A percentile compares a stretch with the other conserved stretches of the same genome.
Conservation (phyloP, 2,797 vertebrate genomes). For the Meriones psammophilus region DNA sequence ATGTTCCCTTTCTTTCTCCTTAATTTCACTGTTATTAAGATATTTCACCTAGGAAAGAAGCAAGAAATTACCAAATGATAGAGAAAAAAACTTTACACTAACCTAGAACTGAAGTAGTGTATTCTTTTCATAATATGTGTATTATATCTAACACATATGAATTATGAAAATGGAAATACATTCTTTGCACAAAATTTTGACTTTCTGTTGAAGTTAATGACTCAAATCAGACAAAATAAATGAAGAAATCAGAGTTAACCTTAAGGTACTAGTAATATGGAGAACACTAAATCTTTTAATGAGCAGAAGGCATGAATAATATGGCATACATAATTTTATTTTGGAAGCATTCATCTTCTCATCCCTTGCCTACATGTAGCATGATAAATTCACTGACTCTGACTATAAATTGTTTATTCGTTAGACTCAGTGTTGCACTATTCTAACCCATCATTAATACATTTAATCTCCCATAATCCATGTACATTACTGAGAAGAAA, state of each 20-base stretch:
- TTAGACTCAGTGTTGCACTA: neutral
- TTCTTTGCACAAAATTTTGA: neutral
- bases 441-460: conserved; percentile 67
- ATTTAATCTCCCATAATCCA: conserved; percentile 22
- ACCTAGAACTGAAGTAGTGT: neutral
- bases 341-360: neutral
- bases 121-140: neutral
- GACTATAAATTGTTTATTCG: neutral
- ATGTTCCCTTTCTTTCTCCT: neutral
- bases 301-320: neutral
- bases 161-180: neutral
- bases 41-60: conserved; percentile 17
- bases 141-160: neutral
- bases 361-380: neutral
- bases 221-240: neutral
- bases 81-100: neutral
- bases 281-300: neutral
- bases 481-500: conserved; percentile 48
- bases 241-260: neutral
- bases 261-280: neutral
- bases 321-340: conserved; percentile 49
- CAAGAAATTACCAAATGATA: neutral
- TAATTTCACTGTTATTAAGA: neutral
- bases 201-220: conserved; percentile 10
- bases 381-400: neutral